These are phyloP conservation scores for Poicephalus meyeri DNA, from an alignment of 2,113 vertebrate species.

Conservation along the genomic window DNA sequence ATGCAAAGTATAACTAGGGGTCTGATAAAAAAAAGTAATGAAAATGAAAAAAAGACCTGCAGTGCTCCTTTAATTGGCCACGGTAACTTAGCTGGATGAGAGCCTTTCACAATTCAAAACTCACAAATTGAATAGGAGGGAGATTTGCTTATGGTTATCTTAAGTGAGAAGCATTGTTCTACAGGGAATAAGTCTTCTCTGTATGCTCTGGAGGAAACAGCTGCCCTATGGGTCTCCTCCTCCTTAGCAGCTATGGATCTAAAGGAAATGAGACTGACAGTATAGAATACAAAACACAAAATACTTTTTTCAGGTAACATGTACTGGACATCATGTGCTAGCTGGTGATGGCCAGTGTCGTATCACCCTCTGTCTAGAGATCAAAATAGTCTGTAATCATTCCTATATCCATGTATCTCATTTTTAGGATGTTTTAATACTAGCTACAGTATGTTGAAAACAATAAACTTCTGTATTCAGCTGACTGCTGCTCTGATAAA, in stretches of 20 bases:
- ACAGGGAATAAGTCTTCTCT: not conserved
- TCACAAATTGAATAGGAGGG: not conserved
- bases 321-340: not conserved
- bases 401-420: accelerated
- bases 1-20: not conserved
- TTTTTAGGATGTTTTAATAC: not conserved
- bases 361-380: not conserved
- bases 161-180: not conserved
- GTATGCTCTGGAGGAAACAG: not conserved
- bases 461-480: not conserved
- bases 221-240: not conserved
- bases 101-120: not conserved
- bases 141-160: not conserved
- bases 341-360: not conserved
- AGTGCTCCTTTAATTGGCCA: not conserved
- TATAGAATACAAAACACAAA: not conserved
- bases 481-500: not conserved
- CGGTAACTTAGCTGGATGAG: not conserved
- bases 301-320: not conserved
- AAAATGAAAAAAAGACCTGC: not conserved
- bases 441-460: not conserved
- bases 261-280: not conserved
- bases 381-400: not conserved
- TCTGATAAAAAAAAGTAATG: not conserved
- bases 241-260: not conserved